Conservation (phyloP, 2,113 vertebrate genomes). For the Planiliza haematocheilus region DNA sequence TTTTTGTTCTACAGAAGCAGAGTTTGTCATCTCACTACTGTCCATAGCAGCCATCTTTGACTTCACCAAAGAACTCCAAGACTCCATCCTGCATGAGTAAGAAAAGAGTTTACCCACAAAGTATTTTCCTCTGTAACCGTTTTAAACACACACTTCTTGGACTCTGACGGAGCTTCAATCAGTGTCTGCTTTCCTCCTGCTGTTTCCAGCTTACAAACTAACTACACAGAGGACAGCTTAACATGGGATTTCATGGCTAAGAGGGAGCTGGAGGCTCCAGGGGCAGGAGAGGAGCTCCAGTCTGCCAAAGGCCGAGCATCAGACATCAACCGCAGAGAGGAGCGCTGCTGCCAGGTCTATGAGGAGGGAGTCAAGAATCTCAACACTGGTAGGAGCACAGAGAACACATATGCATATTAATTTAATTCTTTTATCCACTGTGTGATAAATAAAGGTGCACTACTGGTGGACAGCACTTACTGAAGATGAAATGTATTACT, state of each 20-base stretch:
- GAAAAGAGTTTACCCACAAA: conserved; percentile 33
- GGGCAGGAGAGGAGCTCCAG: conserved; percentile 67
- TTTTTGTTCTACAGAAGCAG: conserved; percentile 82
- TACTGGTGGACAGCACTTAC: no score
- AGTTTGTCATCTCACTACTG: conserved; percentile 91
- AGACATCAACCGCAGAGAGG: conserved; percentile 85
- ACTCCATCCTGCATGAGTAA: conserved; percentile 91
- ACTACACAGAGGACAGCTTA: conserved; percentile 84
- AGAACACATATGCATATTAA: neutral
- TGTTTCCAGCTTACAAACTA: conserved; percentile 86
- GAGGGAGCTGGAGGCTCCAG: conserved; percentile 85
- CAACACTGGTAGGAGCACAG: conserved; percentile 83
- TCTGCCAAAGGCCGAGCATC: conserved; percentile 84
- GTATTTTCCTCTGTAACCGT: neutral
- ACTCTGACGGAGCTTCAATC: neutral
- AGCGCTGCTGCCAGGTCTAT: conserved; percentile 89
- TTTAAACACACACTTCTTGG: neutral
- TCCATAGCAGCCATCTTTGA: conserved; percentile 90
- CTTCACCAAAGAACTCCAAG: conserved; percentile 92
- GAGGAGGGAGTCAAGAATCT: conserved; percentile 89
- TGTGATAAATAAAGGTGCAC: no score
- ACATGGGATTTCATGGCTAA: conserved; percentile 95
- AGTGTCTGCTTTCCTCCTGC: no score
- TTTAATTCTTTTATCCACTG: neutral
- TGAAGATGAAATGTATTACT: no score